Percentiles rank a stretch among this genome's conserved stretches.
Evolutionary conservation across 64 coral and sea anemone species (phyloP).

Genomic region (Montipora cactus): DNA sequence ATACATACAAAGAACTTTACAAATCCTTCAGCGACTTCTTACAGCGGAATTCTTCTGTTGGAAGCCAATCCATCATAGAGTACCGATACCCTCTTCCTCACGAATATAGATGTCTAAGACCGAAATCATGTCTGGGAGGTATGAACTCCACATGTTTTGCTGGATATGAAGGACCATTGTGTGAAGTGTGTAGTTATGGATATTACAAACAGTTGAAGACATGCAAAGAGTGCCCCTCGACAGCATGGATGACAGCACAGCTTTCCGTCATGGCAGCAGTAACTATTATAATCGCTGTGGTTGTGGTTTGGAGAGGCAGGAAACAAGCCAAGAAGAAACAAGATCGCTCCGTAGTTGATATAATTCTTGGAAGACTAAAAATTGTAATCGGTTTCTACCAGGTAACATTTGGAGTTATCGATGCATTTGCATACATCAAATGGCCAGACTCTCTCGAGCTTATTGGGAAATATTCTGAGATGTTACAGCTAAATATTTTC

Average conservation of each 20-base stretch:
- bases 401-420: constrained; percentile 1
- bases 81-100: neutral
- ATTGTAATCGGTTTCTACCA: constrained; percentile 57
- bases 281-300: neutral
- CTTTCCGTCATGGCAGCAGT: neutral
- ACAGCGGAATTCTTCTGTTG: neutral
- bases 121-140: neutral
- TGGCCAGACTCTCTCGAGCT: constrained; percentile 22
- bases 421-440: constrained; percentile 38
- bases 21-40: neutral
- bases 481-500: constrained; percentile 25
- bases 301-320: constrained; percentile 33
- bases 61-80: neutral
- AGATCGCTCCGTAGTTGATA: neutral
- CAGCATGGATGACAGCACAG: constrained; percentile 25
- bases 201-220: constrained; percentile 28
- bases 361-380: constrained; percentile 31
- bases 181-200: constrained; percentile 36
- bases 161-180: constrained; percentile 34
- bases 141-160: neutral
- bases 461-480: constrained; percentile 23
- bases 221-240: constrained; percentile 32
- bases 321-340: neutral
- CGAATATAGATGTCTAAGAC: neutral
- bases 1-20: constrained; percentile 4